Evolutionary conservation across 2,797 vertebrate species (phyloP), one percentile per base, ranked within the genome.

Genomic region (Scolopax bukidnonensis): DNA sequence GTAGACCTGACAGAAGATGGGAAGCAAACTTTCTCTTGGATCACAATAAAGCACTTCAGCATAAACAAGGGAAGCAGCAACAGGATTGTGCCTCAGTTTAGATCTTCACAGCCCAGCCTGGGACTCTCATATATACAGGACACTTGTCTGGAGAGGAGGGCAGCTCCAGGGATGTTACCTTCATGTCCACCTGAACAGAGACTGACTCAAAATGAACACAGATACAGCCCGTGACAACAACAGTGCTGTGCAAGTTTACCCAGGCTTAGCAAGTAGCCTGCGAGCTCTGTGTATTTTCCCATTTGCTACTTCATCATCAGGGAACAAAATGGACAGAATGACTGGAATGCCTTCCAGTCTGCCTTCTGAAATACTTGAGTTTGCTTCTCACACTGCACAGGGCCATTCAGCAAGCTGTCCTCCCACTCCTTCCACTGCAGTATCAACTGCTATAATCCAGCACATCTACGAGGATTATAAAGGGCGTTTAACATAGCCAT

Each of bases 381-480:
- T 89, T 89, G 38, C 59, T 87, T 87, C 64, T 71, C 83, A 61
- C 30, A 28, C 36, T 75, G 28, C n/a, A 77, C 1, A 1, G 30
- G 45, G 61, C 24, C 48, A 25, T 53, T 92, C 75, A 81, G 61
- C 76, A 95, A 85, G 63, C 28, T 81, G 50, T 68, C 61, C 84
- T 93, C 89, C 88, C 74, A 76, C 63, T 79, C 70, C 92, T 87
- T 77, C 67, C 65, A 59, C 53, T 70, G 48, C n/a, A 78, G 71
- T 84, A 91, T 88, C 84, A 90, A 96, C 90, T 94, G 92, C 56
- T 84, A 78, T 4, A 0, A 87, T 92, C 92, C 77, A 90, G 90
- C 65, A 87, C 71, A 68, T 84, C 94, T 68, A 92, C 77, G 36
- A 87, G 95, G 95, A 97, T 97, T 97, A 95, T 90, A 90, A 97